Conservation (phyloP, 2,888 invertebrate species). For the Caprella mutica region DNA sequence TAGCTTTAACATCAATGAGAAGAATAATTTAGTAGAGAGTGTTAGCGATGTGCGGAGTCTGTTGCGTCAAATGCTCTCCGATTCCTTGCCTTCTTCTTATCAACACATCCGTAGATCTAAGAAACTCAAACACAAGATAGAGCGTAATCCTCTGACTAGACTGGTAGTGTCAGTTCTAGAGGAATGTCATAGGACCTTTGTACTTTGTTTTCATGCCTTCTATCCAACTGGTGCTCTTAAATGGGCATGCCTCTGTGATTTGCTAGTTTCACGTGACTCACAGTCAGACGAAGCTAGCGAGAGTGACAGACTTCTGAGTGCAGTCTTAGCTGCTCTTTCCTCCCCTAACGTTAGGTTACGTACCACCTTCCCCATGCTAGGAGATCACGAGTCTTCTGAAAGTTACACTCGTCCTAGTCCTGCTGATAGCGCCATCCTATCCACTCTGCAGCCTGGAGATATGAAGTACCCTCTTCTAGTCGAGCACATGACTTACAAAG, state of each 20-base stretch:
- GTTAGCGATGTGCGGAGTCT: conserved; percentile 73
- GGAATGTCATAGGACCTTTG: conserved; percentile 81
- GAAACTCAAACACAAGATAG: too few relatives aligned
- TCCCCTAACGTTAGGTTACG: conserved; percentile 61
- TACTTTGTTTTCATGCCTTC: conserved; percentile 87
- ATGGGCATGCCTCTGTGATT: conserved; percentile 80
- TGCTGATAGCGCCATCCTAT: conserved; percentile 56
- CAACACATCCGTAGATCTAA: conserved; percentile 22
- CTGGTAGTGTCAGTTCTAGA: conserved; percentile 54
- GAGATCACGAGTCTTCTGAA: conserved; percentile 41
- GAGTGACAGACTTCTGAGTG: conserved; percentile 55
- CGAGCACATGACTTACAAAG: conserved; percentile 64
- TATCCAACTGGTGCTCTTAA: conserved; percentile 86
- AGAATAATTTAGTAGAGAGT: conserved; percentile 67
- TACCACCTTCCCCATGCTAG: conserved; percentile 59
- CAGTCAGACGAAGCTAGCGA: conserved; percentile 29
- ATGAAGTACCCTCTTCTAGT: conserved; percentile 62
- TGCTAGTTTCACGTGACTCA: conserved; percentile 44
- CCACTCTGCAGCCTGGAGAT: conserved; percentile 56
- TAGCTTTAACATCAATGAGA: conserved; percentile 48
- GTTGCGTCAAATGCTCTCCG: conserved; percentile 69
- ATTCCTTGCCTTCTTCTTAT: conserved; percentile 43
- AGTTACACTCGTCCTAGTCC: conserved; percentile 40
- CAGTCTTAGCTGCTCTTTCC: conserved; percentile 74
- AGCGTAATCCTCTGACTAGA: conserved; percentile 22